These are phyloP conservation scores for Tillus elongatus DNA, from an alignment of 2,888 invertebrate genomes.

Conservation along the genomic window DNA sequence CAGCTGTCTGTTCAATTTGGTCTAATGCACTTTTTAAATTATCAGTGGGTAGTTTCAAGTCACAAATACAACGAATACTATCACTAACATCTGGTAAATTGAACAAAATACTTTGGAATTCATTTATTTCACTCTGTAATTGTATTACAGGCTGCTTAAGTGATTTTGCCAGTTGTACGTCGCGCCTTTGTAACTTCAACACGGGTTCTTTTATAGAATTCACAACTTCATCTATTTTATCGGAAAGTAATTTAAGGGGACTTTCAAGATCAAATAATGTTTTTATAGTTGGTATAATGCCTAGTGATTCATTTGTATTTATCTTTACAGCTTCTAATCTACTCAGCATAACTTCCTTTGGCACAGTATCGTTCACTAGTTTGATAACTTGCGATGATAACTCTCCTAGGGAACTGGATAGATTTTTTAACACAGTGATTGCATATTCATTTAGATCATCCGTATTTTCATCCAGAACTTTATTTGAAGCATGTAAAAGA, in stretches of 20 bases:
- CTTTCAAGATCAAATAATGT: not conserved
- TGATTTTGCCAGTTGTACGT: not conserved
- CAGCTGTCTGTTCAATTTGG: too few relatives aligned
- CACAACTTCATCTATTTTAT: not conserved
- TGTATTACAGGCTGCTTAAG: not conserved
- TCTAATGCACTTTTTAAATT: too few relatives aligned
- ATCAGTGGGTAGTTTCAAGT: too few relatives aligned
- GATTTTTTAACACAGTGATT: not conserved
- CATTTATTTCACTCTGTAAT: too few relatives aligned
- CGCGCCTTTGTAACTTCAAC: not conserved
- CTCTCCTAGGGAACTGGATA: not conserved
- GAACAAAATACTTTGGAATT: too few relatives aligned
- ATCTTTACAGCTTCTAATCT: not conserved
- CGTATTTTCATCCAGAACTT: not conserved
- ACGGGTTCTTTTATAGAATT: not conserved
- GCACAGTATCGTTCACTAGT: not conserved
- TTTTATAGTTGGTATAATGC: too few relatives aligned
- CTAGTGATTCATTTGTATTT: too few relatives aligned
- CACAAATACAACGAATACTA: too few relatives aligned
- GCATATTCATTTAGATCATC: not conserved
- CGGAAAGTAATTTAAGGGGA: not conserved
- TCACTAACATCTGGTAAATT: too few relatives aligned
- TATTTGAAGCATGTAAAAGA: not conserved
- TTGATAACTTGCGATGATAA: constrained; percentile 9
- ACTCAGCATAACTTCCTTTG: not conserved